phyloP scores from a whole-genome alignment of 2,113 vertebrate species.

The Pogonocichla stellata region DNA sequence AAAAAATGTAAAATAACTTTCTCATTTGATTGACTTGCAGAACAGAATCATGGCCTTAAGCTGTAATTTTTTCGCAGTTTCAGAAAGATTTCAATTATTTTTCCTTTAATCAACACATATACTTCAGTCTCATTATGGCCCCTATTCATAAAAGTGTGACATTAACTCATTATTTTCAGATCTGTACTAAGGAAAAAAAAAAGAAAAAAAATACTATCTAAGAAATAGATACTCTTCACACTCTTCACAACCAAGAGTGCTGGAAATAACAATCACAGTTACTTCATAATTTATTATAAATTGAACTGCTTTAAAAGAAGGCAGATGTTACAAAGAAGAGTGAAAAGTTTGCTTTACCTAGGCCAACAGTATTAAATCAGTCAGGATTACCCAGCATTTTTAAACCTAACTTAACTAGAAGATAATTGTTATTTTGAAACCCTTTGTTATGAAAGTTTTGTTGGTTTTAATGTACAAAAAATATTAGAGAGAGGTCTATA shows the following conservation, averaged over 20 bases:
- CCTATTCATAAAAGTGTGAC: background rate
- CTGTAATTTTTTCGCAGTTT: background rate
- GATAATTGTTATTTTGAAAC: background rate
- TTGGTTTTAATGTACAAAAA: background rate
- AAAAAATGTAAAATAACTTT: background rate
- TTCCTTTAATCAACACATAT: background rate
- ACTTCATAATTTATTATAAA: background rate
- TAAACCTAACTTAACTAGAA: background rate
- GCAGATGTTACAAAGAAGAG: background rate
- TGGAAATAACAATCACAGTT: background rate
- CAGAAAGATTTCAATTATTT: background rate
- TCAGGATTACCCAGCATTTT: background rate
- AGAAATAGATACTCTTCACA: no score
- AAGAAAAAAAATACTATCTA: rapidly evolving
- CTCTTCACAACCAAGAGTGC: background rate
- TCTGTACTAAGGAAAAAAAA: background rate
- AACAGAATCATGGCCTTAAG: background rate
- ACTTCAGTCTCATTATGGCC: background rate
- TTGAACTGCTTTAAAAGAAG: background rate
- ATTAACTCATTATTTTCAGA: constrained; percentile 14
- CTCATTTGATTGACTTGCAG: background rate
- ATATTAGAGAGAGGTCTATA: background rate
- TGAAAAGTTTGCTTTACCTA: background rate
- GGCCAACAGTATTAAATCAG: background rate
- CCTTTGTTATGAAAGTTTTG: background rate